Evolutionary conservation across 2,888 invertebrate species (phyloP).

Genomic region (Dendrolimus houi): DNA sequence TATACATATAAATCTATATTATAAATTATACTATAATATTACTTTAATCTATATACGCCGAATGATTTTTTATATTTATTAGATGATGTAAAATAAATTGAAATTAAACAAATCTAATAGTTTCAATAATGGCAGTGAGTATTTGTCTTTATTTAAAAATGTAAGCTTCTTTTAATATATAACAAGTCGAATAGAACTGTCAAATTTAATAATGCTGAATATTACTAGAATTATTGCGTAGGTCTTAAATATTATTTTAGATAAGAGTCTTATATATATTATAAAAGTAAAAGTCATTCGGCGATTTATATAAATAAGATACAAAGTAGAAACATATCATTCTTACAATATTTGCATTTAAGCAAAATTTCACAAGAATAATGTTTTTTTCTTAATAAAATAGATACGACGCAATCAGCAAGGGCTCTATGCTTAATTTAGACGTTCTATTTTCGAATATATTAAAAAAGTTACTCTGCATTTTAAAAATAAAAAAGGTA

Average conservation of each 20-base stretch:
- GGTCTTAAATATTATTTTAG: not conserved
- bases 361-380: constrained; percentile 27
- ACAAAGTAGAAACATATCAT: not conserved
- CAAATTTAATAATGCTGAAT: not conserved
- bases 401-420: constrained; percentile 49
- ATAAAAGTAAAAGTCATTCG: constrained; percentile 1
- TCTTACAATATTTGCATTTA: constrained; percentile 11
- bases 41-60: not conserved
- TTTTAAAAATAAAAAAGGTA: constrained; percentile 13
- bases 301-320: not conserved
- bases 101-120: not conserved
- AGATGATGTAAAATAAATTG: not conserved
- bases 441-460: constrained; percentile 31
- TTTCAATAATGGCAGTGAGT: not conserved
- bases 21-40: not conserved
- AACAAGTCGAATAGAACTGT: not conserved
- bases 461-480: constrained; percentile 51
- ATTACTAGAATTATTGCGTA: not conserved
- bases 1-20: not conserved
- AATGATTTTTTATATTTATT: not conserved
- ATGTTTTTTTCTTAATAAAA: constrained; percentile 14
- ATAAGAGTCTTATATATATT: not conserved
- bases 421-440: constrained; percentile 58
- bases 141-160: not conserved
- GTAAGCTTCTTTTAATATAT: not conserved